Conservation (phyloP, 2,797 vertebrate genomes). For the Anisognathus igniventris region DNA sequence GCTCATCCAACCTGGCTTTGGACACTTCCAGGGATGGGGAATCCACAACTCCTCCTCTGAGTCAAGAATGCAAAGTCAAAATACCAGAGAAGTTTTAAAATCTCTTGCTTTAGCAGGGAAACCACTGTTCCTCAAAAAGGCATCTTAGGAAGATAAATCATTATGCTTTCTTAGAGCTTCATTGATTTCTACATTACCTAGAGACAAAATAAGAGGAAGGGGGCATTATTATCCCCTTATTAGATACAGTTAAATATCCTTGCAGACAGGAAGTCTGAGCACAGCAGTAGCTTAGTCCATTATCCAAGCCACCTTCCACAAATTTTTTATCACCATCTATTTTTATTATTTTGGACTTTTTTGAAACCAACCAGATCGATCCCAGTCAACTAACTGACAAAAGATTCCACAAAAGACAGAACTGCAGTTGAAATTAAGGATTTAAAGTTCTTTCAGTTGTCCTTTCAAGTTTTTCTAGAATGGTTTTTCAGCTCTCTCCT, state of each 20-base stretch:
- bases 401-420: not conserved
- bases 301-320: constrained; percentile 12
- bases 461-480: not conserved
- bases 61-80: not conserved
- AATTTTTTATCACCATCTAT: not conserved
- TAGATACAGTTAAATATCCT: not conserved
- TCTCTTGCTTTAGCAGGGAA: not conserved
- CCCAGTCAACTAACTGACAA: not conserved
- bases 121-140: not conserved
- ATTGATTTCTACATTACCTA: constrained; percentile 52
- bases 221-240: constrained; percentile 41
- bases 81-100: not conserved
- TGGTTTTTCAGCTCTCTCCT: not conserved
- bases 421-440: not conserved
- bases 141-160: not conserved
- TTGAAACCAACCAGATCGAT: not conserved
- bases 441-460: not conserved
- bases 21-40: not conserved
- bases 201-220: constrained; percentile 45
- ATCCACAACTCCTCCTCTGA: not conserved
- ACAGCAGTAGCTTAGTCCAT: constrained; percentile 16
- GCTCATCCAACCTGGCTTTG: not conserved
- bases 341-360: constrained; percentile 6
- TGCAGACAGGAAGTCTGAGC: constrained; percentile 54
- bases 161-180: not conserved